phyloP scores from a whole-genome alignment of 2,888 invertebrate genomes.

The Antheraea yamamai region DNA sequence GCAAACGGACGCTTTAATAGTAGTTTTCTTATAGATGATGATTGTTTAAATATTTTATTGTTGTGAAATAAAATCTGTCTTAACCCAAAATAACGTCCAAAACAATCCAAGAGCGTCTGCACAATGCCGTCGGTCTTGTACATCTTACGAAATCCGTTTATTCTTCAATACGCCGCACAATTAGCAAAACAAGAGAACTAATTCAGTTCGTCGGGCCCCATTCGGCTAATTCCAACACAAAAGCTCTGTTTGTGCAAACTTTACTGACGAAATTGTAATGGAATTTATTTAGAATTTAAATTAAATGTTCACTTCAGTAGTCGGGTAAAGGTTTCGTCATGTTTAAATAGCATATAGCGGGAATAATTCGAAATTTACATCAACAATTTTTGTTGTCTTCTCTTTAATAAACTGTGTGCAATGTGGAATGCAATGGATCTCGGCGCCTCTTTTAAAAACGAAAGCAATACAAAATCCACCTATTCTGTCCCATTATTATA shows the following conservation, averaged over 20 bases:
- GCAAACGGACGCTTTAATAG: too few relatives aligned
- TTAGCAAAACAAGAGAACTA: slow-evolving; percentile 9
- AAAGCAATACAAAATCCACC: not conserved
- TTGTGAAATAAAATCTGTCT: not conserved
- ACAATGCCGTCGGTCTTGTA: not conserved
- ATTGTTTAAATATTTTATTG: not conserved
- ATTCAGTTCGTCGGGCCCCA: slow-evolving; percentile 1
- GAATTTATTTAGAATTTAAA: slow-evolving; percentile 19
- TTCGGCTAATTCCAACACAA: slow-evolving; percentile 11
- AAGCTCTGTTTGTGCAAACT: slow-evolving; percentile 7
- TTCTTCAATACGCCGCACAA: slow-evolving; percentile 11
- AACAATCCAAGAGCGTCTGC: not conserved
- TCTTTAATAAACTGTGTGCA: too few relatives aligned
- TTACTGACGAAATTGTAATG: slow-evolving; percentile 12
- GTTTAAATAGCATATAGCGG: not conserved
- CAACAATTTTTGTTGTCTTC: not conserved
- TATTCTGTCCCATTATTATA: too few relatives aligned
- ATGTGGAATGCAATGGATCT: not conserved
- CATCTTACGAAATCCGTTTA: not conserved
- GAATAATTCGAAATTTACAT: slow-evolving; percentile 9
- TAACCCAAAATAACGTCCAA: not conserved
- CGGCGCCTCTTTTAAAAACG: not conserved
- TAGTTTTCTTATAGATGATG: too few relatives aligned
- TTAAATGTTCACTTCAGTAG: slow-evolving; percentile 6
- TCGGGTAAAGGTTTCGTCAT: slow-evolving; percentile 8